Base-by-base conservation (phyloP, 1,140 invertebrate genomes). In the Antheraea mylitta region DNA sequence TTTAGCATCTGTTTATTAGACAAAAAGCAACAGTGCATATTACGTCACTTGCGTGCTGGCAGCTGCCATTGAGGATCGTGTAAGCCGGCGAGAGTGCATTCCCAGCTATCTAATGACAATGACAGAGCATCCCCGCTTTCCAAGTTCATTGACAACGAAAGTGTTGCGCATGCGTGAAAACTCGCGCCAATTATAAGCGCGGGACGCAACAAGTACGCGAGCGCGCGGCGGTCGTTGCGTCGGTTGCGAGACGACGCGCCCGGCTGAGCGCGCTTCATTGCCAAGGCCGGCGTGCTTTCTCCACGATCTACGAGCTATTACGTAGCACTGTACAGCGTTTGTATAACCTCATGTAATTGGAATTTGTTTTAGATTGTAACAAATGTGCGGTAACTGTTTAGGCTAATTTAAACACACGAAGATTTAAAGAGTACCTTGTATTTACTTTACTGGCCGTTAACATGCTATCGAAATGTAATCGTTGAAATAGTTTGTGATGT, bases 141-240 rank as follows among this genome's bases (percentile, higher is more conserved):
- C 83, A 91, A 89, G 87, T 90, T 91, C 87, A 91, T 84, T 90
- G 87, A 85, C 87, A 91, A 90, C 80, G 89, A 91, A 90, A 91
- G 89, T 90, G 76, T 81, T 79, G 81, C 75, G 80, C 76, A 79
- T 83, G 86, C 82, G 87, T 89, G 89, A 88, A 89, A 91, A 87
- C 82, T 82, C 77, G 79, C 79, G 80, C 78, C 81, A 80, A 81
- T 81, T 80, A 80, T 67, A 78, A 75, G 71, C 68, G 74, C 68
- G 19, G 61, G 70, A 45, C 62, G 72, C 53, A 18, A 9, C 61
- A 63, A 30, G 60, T 38, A 65, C 74, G 74, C 66, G 45, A 38
- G 65, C 71, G 73, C 45, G 7, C 69, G 68, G 64, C 73, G 69
- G 68, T 66, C 68, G 70, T 64, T 65, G 72, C 68, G 70, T 64